phyloP scores from a whole-genome alignment of 2,113 vertebrate species.

The Pluvianellus socialis region DNA sequence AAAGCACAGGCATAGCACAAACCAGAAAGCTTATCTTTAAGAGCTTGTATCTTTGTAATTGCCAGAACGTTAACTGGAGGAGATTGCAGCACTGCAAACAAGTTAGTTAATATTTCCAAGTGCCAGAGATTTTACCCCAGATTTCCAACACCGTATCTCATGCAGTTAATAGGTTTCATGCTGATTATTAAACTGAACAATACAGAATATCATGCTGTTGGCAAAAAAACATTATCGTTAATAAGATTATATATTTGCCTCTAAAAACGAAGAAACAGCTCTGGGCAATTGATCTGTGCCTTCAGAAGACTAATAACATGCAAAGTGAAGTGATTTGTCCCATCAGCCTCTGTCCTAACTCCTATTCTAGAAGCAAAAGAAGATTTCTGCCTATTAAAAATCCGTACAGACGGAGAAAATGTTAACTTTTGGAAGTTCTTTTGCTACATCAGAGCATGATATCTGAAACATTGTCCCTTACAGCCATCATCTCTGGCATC shows the following conservation, averaged over 20 bases:
- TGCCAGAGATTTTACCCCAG: conserved; percentile 46
- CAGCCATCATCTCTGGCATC: not conserved
- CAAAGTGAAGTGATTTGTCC: conserved; percentile 18
- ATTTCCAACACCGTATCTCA: conserved; percentile 25
- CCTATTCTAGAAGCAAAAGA: not conserved
- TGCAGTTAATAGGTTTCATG: conserved; percentile 54
- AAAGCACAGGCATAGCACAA: not conserved
- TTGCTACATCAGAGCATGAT: not conserved
- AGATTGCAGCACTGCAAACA: conserved; percentile 22
- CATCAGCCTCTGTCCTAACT: not conserved
- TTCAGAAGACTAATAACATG: conserved; percentile 25
- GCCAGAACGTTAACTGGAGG: conserved; percentile 23
- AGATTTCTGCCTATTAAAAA: not conserved
- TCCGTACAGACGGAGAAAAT: not conserved
- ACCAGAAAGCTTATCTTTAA: conserved; percentile 25
- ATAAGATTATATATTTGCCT: conserved; percentile 46
- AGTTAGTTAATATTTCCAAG: conserved; percentile 32
- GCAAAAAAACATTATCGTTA: conserved; percentile 48
- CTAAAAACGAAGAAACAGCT: conserved; percentile 40
- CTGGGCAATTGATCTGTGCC: conserved; percentile 4
- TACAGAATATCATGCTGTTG: conserved; percentile 36
- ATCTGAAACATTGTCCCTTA: not conserved
- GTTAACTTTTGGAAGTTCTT: not conserved
- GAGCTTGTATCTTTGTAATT: conserved; percentile 22
- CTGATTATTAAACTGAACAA: conserved; percentile 55